phyloP scores from a whole-genome alignment of 30 jellyfish, hydroid and myxozoan genomes.

The Pseudorhiza aurosa region DNA sequence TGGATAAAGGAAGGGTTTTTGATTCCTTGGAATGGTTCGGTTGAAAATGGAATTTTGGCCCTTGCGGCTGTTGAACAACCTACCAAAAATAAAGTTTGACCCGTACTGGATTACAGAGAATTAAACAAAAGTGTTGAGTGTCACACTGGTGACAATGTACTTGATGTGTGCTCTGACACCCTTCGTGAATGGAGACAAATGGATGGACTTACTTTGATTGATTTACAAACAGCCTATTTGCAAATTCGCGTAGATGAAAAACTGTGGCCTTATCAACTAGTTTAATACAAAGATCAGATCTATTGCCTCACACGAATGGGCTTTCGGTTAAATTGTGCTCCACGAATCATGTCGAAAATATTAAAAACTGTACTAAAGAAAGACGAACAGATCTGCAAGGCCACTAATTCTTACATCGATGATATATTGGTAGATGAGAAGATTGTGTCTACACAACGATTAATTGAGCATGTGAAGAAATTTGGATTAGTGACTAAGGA shows the following conservation, averaged over 20 bases:
- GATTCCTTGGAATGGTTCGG: slow-evolving; percentile 13
- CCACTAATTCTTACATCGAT: slow-evolving; percentile 15
- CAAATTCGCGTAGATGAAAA: slow-evolving; percentile 8
- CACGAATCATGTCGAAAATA: slow-evolving; percentile 22
- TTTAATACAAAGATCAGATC: neutral
- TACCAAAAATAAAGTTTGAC: slow-evolving; percentile 29
- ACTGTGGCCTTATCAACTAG: slow-evolving; percentile 29
- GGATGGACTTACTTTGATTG: slow-evolving; percentile 23
- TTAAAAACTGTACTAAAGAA: neutral
- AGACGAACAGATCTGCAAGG: neutral
- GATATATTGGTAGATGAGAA: slow-evolving; percentile 19
- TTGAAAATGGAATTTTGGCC: slow-evolving; percentile 23
- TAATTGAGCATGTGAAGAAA: neutral
- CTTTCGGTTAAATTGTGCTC: slow-evolving; percentile 29
- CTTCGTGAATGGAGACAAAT: slow-evolving; percentile 47
- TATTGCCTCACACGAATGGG: slow-evolving; percentile 20
- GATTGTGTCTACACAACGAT: neutral
- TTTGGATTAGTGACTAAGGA: slow-evolving; percentile 27
- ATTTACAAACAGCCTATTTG: slow-evolving; percentile 16
- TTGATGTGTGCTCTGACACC: slow-evolving; percentile 29
- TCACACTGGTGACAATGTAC: slow-evolving; percentile 28
- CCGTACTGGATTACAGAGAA: slow-evolving; percentile 46
- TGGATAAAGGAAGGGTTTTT: slow-evolving; percentile 10
- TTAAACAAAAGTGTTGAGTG: slow-evolving; percentile 12
- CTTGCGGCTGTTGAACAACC: slow-evolving; percentile 27